phyloP scores from a whole-genome alignment of 2,888 invertebrate species.

The Yponomeuta cagnagella region DNA sequence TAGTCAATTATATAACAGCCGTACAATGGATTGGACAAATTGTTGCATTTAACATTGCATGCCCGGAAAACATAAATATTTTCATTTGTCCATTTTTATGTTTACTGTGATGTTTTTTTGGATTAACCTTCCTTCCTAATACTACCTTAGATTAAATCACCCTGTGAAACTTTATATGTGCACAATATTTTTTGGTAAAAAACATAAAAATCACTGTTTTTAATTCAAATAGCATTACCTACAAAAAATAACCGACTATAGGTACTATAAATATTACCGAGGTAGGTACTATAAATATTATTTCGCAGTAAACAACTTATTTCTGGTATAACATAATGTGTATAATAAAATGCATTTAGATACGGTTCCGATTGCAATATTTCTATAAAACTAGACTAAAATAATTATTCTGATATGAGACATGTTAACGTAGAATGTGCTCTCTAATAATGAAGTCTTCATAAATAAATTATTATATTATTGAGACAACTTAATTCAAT shows the following conservation, averaged over 20 bases:
- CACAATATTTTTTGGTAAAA: slow-evolving; percentile 26
- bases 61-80: background rate
- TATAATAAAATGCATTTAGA: background rate
- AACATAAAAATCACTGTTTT: background rate
- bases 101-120: background rate
- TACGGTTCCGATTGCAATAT: background rate
- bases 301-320: background rate
- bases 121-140: slow-evolving; percentile 37
- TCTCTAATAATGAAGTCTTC: slow-evolving; percentile 16
- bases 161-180: slow-evolving; percentile 57
- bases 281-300: background rate
- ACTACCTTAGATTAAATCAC: slow-evolving; percentile 72
- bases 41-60: background rate
- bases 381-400: background rate
- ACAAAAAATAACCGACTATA: background rate
- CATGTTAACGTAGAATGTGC: slow-evolving; percentile 2
- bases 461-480: slow-evolving; percentile 17
- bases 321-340: background rate
- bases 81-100: background rate
- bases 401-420: background rate
- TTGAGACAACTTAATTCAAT: slow-evolving; percentile 15
- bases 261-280: background rate
- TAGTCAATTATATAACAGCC: too few relatives aligned
- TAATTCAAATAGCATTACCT: background rate
- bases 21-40: too few relatives aligned